Conservation (phyloP, 2,113 vertebrate species). For the Anser brachyrhynchus region DNA sequence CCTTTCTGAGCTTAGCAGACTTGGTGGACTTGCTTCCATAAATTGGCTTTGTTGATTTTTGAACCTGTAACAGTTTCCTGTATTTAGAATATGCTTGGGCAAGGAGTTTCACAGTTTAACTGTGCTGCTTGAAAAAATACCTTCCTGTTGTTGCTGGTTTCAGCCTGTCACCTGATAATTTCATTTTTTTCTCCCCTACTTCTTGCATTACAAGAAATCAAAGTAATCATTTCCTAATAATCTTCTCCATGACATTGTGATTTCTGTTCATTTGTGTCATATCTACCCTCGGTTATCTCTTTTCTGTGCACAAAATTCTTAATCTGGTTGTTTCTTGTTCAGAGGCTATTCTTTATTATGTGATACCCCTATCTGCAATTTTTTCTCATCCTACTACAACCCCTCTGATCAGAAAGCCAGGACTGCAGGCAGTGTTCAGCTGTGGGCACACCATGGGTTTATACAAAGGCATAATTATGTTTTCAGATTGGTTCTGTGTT, state of each 20-base stretch:
- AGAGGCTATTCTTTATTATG: background rate
- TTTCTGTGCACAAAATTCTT: background rate
- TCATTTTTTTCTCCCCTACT: background rate
- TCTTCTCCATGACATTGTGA: background rate
- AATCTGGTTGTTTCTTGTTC: background rate
- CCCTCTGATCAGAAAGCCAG: background rate
- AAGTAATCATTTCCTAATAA: background rate
- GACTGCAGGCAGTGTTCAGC: background rate
- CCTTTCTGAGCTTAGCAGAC: background rate
- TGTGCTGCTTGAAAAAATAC: background rate
- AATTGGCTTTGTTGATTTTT: background rate
- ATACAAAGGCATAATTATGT: background rate
- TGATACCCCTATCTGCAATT: background rate
- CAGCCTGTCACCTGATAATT: background rate
- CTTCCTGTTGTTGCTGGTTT: background rate
- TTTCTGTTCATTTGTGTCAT: background rate
- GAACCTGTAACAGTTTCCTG: background rate
- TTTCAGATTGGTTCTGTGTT: background rate
- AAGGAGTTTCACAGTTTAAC: background rate
- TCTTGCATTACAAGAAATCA: background rate
- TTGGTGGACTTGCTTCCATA: background rate
- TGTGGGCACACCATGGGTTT: background rate
- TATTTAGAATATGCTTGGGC: background rate
- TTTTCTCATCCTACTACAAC: background rate
- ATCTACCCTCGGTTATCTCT: background rate